Conservation (phyloP, 2,113 vertebrate genomes). For the Hemicordylus capensis region DNA sequence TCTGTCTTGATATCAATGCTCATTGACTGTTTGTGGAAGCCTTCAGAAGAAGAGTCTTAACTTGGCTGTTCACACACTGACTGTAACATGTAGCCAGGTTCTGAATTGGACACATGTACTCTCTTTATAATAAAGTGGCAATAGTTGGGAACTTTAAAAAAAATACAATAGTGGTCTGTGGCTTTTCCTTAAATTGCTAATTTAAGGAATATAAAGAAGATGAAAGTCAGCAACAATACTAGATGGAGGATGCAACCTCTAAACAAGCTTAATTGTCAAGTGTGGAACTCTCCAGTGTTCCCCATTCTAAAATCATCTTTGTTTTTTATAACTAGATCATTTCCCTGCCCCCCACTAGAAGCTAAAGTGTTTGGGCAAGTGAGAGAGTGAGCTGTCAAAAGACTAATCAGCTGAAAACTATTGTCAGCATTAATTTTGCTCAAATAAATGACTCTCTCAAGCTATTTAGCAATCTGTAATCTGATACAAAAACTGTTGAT, state of each 20-base stretch:
- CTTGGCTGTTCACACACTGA: too few species aligned
- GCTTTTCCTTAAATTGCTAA: too few species aligned
- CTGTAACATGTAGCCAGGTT: neutral
- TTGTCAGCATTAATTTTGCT: constrained; percentile 83
- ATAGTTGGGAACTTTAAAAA: too few species aligned
- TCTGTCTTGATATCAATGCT: too few species aligned
- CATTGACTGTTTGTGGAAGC: neutral
- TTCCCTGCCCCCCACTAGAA: constrained; percentile 71
- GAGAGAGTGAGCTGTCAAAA: constrained; percentile 80
- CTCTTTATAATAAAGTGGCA: neutral
- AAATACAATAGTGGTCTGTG: too few species aligned
- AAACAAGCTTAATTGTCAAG: constrained; percentile 40
- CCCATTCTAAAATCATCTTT: constrained; percentile 58
- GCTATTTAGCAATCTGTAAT: constrained; percentile 80
- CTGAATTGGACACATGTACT: neutral
- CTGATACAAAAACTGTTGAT: constrained; percentile 76
- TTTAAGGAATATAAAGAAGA: constrained; percentile 17
- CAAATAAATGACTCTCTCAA: constrained; percentile 82
- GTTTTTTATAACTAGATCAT: constrained; percentile 71
- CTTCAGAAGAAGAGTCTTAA: neutral
- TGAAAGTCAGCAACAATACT: constrained; percentile 26
- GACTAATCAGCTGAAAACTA: constrained; percentile 83
- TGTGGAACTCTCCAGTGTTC: constrained; percentile 44
- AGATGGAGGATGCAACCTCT: constrained; percentile 37
- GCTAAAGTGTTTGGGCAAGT: constrained; percentile 78